Evolutionary conservation across 2,888 invertebrate genomes (phyloP), one percentile per base, ranked within the genome.

Genomic region (Lordiphosa fenestrarum): DNA sequence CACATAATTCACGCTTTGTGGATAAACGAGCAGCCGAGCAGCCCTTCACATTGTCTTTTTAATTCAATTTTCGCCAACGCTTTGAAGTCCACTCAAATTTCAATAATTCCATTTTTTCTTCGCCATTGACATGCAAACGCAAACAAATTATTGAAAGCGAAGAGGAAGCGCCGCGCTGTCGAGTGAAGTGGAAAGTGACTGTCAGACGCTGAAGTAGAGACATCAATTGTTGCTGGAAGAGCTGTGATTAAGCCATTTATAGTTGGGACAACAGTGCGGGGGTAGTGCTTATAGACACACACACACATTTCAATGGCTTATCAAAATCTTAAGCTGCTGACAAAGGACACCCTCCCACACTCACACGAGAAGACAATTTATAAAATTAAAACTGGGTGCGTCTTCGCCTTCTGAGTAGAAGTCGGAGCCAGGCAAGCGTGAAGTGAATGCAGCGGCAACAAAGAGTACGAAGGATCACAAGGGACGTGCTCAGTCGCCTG

Each of bases 11-110:
- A 80, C 81, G 75, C 76, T 84, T 59, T 66, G 57, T 64, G 84
- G 46, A 37, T n/a, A 37, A 21, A 25, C 10, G 23, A 49, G 57
- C 51, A 37, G 58, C 42, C 65, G 69, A 13, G 42, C 53, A 46
- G 50, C 77, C 55, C 64, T 58, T 58, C 40, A 36, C 80, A 71
- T 84, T 78, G 71, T 84, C 64, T 78, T 76, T 78, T 71, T 67
- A 82, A 84, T 82, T 76, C 84, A 84, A 75, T 84, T 78, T 84
- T 63, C 62, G 67, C 66, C 56, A 67, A 64, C 81, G 66, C 84
- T 85, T 80, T 85, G 81, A 80, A 85, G 80, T 85, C 80, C 80
- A 83, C 81, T 80, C 84, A 76, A 76, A 80, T 80, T 80, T 80
- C 85, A 84, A 80, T 80, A 85, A 80, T 85, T 83, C 44, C 30